Base-by-base conservation (phyloP, 2,888 invertebrate genomes). In the Formica aserva region DNA sequence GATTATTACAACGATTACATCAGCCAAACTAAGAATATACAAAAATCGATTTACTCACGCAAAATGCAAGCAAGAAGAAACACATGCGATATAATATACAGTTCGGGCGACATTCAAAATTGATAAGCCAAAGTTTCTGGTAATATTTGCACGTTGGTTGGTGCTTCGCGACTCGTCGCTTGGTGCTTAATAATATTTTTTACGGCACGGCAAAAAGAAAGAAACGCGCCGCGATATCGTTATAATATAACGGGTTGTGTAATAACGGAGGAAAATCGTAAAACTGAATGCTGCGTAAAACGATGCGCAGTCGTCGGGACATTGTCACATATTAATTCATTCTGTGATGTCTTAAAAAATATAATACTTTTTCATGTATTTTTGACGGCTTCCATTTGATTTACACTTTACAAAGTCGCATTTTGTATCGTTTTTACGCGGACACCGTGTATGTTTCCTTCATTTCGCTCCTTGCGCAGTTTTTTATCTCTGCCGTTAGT, bases 201-300 rank as follows among this genome's bases (percentile, higher is more conserved):
- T 86, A 87, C 22, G 67, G 48, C 18, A 3, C 32, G 29, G 52
- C n/a, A 48, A 60, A 60, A 52, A 38, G 38, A 57, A 65, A 60
- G 29, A 57, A 82, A 69, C 29, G 60, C 13, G 1, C 48, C 22
- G 41, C 75, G 82, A 72, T 85, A 85, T 85, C 78, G 75, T 72
- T 77, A 84, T 81, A 76, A 85, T 86, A 82, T 67, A 69, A 52
- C 76, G 38, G 63, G 22, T 18, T 5, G 55, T 26, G 82, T 80
- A 83, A 83, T 87, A 87, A 85, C 85, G 80, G 80, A 35, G n/a
- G 32, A 45, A 57, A 63, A 74, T 35, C 80, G 77, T 89, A 87
- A 89, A 88, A 85, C 84, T 74, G 87, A 88, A 85, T 87, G 63
- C 69, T 67, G 71, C 85, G 78, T 85, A 87, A 26, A 89, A 89